These are phyloP conservation scores for Geodia barretti DNA, from an alignment of 37 sponge, comb jelly and placozoan genomes.

Conservation along the genomic window DNA sequence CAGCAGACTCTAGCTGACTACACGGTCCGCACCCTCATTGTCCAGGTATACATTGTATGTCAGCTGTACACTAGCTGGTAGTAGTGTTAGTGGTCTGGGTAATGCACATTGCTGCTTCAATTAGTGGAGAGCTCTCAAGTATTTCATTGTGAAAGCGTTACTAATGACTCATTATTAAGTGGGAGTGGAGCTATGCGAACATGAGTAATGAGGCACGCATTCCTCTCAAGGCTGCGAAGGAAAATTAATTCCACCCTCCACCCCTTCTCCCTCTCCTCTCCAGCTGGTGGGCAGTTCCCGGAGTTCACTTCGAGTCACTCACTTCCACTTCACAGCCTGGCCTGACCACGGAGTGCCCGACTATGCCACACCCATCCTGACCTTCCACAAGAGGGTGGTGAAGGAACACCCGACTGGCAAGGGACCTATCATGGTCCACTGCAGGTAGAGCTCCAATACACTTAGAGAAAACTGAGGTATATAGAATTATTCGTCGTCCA, in stretches of 20 bases:
- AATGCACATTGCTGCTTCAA: too few species aligned
- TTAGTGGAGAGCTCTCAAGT: too few species aligned
- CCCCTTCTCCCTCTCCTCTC: background rate
- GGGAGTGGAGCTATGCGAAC: too few species aligned
- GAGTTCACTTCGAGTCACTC: constrained; percentile 39
- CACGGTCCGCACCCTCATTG: constrained; percentile 42
- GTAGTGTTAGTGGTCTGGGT: too few species aligned
- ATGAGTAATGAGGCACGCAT: too few species aligned
- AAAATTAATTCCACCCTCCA: too few species aligned
- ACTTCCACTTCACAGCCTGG: constrained; percentile 87
- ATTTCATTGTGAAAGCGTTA: too few species aligned
- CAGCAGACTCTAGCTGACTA: constrained; percentile 44
- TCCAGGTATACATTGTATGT: constrained; percentile 29
- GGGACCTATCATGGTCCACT: constrained; percentile 71
- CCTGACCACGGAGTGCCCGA: constrained; percentile 88
- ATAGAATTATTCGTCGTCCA: too few species aligned
- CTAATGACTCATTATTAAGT: too few species aligned
- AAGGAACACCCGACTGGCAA: constrained; percentile 14
- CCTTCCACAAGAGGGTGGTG: constrained; percentile 51
- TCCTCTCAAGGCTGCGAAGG: too few species aligned
- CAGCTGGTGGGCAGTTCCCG: background rate
- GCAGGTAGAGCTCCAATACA: constrained; percentile 49
- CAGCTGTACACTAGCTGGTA: too few species aligned
- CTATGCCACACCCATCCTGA: constrained; percentile 64
- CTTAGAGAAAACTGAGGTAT: background rate